These are phyloP conservation scores for Holacanthus passer DNA, from an alignment of 2,113 vertebrate species.

Conservation along the genomic window DNA sequence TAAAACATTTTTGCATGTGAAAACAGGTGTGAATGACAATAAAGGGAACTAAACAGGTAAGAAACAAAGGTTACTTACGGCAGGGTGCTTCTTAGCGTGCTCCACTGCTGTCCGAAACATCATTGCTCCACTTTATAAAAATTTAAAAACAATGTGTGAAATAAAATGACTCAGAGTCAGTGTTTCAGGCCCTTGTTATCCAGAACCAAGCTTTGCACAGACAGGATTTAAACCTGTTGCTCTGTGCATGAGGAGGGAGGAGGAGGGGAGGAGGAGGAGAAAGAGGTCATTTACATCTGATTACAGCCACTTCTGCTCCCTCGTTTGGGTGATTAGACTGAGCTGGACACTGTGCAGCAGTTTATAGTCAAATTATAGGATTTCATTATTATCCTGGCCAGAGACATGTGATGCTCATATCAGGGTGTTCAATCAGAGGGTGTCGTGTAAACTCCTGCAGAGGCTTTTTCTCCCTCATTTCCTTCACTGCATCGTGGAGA, in stretches of 20 bases:
- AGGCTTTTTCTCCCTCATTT: constrained; percentile 26
- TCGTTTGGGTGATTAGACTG: constrained; percentile 21
- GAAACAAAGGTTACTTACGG: constrained; percentile 69
- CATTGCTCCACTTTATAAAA: constrained; percentile 37
- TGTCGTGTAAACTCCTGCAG: background rate
- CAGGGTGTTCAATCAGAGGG: constrained; percentile 14
- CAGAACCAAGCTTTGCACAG: constrained; percentile 15
- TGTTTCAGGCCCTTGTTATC: constrained; percentile 32
- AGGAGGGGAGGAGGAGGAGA: constrained; percentile 49
- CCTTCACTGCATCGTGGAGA: constrained; percentile 22
- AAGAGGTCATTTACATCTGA: constrained; percentile 65
- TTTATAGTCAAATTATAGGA: background rate
- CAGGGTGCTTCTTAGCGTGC: constrained; percentile 75
- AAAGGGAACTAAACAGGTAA: background rate
- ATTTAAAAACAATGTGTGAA: constrained; percentile 6
- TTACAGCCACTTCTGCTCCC: constrained; percentile 56
- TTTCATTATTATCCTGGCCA: constrained; percentile 4
- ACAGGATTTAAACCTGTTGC: constrained; percentile 72
- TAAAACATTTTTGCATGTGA: background rate
- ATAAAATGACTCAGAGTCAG: constrained; percentile 5
- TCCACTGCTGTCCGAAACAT: constrained; percentile 68
- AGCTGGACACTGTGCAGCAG: constrained; percentile 17
- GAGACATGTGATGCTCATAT: constrained; percentile 12
- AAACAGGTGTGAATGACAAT: background rate
- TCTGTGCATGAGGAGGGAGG: constrained; percentile 41